Percentiles rank a stretch among this genome's conserved stretches.
Conservation (phyloP, 1,140 invertebrate genomes). For the Tetranychus cinnabarinus region DNA sequence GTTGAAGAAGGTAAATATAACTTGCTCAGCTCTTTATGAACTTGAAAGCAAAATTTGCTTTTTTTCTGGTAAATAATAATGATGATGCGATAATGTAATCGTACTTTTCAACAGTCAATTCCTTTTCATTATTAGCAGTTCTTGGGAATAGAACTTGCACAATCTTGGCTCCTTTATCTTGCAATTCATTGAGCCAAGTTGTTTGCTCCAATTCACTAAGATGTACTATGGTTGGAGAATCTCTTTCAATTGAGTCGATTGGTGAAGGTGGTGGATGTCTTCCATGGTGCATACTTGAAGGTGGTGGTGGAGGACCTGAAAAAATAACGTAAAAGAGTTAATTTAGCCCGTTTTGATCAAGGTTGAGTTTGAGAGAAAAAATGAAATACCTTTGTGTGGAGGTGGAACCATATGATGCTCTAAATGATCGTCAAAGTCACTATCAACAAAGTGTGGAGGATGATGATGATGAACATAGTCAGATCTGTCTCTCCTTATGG, state of each 20-base stretch:
- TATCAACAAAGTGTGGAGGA: neutral
- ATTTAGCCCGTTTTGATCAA: too few relatives aligned
- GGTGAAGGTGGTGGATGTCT: conserved; percentile 3
- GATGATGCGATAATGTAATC: neutral
- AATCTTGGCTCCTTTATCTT: conserved; percentile 38
- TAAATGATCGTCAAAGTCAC: neutral
- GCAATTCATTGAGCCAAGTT: conserved; percentile 18
- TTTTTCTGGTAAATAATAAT: neutral
- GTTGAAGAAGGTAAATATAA: neutral
- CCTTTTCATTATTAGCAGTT: conserved; percentile 93
- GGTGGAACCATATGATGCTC: neutral
- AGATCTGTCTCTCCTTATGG: neutral
- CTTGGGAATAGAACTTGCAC: conserved; percentile 82
- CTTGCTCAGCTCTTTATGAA: neutral
- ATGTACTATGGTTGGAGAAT: conserved; percentile 14
- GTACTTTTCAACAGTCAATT: conserved; percentile 62
- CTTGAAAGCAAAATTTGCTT: neutral
- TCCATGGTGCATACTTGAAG: conserved; percentile 11
- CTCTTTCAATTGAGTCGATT: conserved; percentile 41
- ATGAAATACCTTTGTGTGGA: neutral
- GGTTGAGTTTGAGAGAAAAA: neutral
- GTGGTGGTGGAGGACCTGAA: conserved; percentile 15
- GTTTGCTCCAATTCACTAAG: conserved; percentile 12
- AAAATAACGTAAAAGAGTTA: neutral
- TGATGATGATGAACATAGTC: neutral